phyloP scores from a whole-genome alignment of 2,888 invertebrate genomes.

The Euphydryas editha region DNA sequence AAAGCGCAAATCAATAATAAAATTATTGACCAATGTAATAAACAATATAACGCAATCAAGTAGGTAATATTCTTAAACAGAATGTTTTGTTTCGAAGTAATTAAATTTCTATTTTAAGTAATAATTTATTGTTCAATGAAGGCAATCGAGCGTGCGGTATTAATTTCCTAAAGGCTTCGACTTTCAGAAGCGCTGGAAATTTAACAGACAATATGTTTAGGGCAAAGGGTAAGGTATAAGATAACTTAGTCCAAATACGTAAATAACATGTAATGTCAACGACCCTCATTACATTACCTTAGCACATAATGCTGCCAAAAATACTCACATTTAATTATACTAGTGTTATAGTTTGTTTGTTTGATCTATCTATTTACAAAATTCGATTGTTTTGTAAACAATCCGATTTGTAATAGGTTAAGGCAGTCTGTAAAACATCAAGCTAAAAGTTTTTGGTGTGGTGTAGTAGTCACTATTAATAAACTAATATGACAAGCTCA shows the following conservation, averaged over 20 bases:
- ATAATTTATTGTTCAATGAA: constrained; percentile 26
- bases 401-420: too few species aligned
- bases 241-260: not conserved
- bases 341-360: too few species aligned
- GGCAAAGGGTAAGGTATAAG: not conserved
- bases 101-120: not conserved
- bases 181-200: not conserved
- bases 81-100: not conserved
- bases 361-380: too few species aligned
- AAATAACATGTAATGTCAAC: not conserved
- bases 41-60: too few species aligned
- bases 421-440: too few species aligned
- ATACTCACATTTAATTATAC: not conserved
- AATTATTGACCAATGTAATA: too few species aligned
- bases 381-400: too few species aligned
- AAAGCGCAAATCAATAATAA: too few species aligned
- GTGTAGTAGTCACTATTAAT: too few species aligned
- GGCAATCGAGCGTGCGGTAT: constrained; percentile 40
- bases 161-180: constrained; percentile 40
- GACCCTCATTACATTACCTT: constrained; percentile 5
- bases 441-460: too few species aligned
- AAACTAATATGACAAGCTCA: too few species aligned
- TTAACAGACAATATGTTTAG: not conserved
- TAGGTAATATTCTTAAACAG: not conserved
- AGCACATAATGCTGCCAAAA: too few species aligned